Evolutionary conservation across 2,888 invertebrate genomes (phyloP).

Genomic region (Zootermopsis nevadensis): DNA sequence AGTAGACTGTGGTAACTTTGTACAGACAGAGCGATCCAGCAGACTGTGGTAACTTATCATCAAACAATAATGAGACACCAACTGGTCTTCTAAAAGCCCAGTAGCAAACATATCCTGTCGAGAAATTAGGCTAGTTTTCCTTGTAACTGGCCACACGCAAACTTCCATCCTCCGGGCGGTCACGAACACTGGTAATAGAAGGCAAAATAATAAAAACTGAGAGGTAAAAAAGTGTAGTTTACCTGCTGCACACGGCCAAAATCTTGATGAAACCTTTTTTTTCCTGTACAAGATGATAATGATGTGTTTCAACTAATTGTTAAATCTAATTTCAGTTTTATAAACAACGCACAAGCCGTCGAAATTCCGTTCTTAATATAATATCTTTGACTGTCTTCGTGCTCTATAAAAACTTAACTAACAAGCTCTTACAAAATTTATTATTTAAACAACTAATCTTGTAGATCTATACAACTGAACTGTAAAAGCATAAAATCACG

Average conservation of each 20-base stretch:
- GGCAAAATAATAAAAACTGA: neutral
- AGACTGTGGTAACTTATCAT: conserved; percentile 26
- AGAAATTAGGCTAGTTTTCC: conserved; percentile 48
- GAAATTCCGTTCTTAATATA: neutral
- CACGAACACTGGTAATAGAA: conserved; percentile 26
- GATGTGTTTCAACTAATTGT: conserved; percentile 17
- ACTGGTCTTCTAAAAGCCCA: conserved; percentile 43
- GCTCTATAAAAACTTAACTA: neutral
- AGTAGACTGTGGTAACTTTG: conserved; percentile 10
- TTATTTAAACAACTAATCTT: neutral
- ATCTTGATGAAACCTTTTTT: conserved; percentile 6
- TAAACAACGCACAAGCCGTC: neutral
- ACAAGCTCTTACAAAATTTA: neutral
- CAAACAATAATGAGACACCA: conserved; percentile 39
- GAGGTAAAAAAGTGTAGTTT: neutral
- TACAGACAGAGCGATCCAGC: conserved; percentile 1
- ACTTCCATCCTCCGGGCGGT: conserved; percentile 33
- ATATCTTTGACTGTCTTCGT: neutral
- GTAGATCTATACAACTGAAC: neutral
- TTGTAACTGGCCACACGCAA: conserved; percentile 46
- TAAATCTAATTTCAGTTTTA: conserved; percentile 20
- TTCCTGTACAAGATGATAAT: neutral
- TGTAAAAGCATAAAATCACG: neutral
- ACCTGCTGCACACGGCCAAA: conserved; percentile 18
- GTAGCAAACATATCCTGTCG: conserved; percentile 46